Percentiles rank a stretch among this genome's conserved stretches.
Evolutionary conservation across 2,888 invertebrate genomes (phyloP).

Genomic region (Macaria liturata): DNA sequence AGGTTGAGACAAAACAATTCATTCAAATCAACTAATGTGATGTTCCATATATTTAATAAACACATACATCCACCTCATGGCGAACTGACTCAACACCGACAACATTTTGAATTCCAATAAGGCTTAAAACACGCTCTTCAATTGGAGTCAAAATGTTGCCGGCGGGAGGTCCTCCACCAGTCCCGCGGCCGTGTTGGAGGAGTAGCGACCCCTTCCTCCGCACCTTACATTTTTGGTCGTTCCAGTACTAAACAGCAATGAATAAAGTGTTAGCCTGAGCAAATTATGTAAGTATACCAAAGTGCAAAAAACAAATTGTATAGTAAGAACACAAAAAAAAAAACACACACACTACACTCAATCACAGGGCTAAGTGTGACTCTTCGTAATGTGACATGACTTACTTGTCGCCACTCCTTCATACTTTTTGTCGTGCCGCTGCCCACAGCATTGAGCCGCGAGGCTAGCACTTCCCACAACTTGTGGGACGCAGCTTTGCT

Average conservation of each 20-base stretch:
- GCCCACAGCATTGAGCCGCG: background rate
- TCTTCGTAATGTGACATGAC: background rate
- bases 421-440: background rate
- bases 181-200: background rate
- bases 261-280: background rate
- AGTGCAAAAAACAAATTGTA: background rate
- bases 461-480: background rate
- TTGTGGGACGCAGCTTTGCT: background rate
- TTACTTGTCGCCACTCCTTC: constrained; percentile 1
- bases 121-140: background rate
- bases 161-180: background rate
- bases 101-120: background rate
- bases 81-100: no score
- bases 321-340: background rate
- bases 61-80: no score
- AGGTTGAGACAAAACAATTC: no score
- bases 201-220: background rate
- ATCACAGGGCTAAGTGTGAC: background rate
- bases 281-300: background rate
- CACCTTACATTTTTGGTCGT: background rate
- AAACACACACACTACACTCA: background rate
- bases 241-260: background rate
- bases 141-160: background rate
- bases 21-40: no score
- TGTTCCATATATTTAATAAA: no score